Percentiles rank a stretch among this genome's conserved stretches.
Evolutionary conservation across 2,113 vertebrate genomes (phyloP).

Genomic region (Stomatorhinus ivindoensis): DNA sequence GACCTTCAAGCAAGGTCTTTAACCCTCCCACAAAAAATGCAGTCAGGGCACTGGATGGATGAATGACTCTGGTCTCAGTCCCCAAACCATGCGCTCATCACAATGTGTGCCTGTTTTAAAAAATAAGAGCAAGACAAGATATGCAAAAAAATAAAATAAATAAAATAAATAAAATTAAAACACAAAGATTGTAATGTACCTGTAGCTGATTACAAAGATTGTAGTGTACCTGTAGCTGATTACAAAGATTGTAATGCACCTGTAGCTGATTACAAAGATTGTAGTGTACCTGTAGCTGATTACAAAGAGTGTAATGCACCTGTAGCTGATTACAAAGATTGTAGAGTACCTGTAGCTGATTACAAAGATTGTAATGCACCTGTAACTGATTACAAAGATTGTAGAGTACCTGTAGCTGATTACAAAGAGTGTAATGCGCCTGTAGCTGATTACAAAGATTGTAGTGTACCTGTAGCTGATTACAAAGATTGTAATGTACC

Average conservation of each 20-base stretch:
- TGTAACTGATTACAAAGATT: neutral
- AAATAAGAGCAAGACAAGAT: neutral
- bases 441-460: neutral
- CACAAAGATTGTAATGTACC: neutral
- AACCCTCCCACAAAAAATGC: neutral
- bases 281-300: neutral
- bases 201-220: neutral
- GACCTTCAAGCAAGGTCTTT: neutral
- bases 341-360: neutral
- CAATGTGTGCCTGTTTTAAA: neutral
- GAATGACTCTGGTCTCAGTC: slow-evolving; percentile 32
- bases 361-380: neutral
- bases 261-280: neutral
- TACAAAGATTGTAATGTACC: neutral
- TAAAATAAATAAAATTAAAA: too few species aligned
- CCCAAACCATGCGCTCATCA: neutral
- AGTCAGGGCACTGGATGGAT: neutral
- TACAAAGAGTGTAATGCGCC: neutral
- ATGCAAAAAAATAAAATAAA: neutral
- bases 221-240: neutral
- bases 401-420: neutral
- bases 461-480: neutral
- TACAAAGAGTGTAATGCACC: neutral
- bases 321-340: neutral
- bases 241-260: neutral